Evolutionary conservation across 2,888 invertebrate species (phyloP).

Genomic region (Drosophila kuntzei): DNA sequence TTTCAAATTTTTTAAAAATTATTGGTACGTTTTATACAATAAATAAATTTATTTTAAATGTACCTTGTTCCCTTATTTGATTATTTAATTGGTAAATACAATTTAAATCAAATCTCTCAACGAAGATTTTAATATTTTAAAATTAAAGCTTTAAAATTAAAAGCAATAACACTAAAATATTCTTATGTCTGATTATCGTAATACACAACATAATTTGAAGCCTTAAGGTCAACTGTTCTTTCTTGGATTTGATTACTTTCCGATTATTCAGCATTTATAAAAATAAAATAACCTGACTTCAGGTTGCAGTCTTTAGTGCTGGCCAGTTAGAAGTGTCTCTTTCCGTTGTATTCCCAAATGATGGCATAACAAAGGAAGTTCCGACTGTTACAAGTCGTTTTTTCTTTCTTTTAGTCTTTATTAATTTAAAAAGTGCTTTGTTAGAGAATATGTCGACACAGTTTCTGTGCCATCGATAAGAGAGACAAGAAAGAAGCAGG

Average conservation of each 20-base stretch:
- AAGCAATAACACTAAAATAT: not conserved
- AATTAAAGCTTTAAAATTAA: not conserved
- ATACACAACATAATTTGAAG: not conserved
- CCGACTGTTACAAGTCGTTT: slow-evolving; percentile 27
- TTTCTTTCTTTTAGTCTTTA: slow-evolving; percentile 41
- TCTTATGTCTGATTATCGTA: not conserved
- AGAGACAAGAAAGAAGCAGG: slow-evolving; percentile 34
- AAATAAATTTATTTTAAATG: no score
- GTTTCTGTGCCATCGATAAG: slow-evolving; percentile 53
- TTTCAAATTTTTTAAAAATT: no score
- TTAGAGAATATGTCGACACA: slow-evolving; percentile 60
- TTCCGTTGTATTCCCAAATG: slow-evolving; percentile 35
- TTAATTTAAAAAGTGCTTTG: slow-evolving; percentile 66
- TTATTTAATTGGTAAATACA: no score
- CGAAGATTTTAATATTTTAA: not conserved
- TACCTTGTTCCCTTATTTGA: no score
- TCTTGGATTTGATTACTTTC: slow-evolving; percentile 1
- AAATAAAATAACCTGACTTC: slow-evolving; percentile 15
- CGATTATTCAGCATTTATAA: slow-evolving; percentile 26
- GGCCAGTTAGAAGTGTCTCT: not conserved
- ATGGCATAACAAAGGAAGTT: slow-evolving; percentile 42
- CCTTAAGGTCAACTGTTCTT: not conserved
- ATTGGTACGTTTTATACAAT: no score
- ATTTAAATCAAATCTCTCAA: no score
- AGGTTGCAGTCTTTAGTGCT: slow-evolving; percentile 1